These are phyloP conservation scores for Bedellia somnulentella DNA, from an alignment of 2,888 invertebrate species.

Conservation along the genomic window DNA sequence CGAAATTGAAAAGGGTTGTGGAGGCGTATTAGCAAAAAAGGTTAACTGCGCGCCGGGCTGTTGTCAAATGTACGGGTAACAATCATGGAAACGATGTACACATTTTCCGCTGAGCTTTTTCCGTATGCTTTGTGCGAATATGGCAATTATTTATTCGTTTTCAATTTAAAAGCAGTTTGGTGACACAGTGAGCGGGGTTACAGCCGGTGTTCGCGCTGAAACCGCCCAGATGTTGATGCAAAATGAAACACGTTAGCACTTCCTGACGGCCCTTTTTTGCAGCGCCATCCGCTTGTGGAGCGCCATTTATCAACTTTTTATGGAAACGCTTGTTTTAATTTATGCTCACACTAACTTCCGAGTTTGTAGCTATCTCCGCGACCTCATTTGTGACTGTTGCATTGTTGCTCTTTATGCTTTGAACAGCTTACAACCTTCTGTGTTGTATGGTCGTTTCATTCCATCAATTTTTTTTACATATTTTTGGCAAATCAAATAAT, in stretches of 20 bases:
- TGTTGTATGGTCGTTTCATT: conserved; percentile 1
- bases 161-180: conserved; percentile 7
- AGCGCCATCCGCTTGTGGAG: conserved; percentile 41
- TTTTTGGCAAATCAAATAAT: too few species aligned
- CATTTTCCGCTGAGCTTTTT: background rate
- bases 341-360: conserved; percentile 51
- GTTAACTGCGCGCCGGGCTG: too few species aligned
- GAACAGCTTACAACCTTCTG: conserved; percentile 11
- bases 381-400: conserved; percentile 44
- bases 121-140: background rate
- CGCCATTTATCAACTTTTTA: conserved; percentile 59
- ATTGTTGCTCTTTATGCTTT: conserved; percentile 33
- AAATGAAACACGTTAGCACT: conserved; percentile 55
- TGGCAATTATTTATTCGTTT: conserved; percentile 7
- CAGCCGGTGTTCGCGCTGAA: conserved; percentile 20
- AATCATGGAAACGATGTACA: too few species aligned
- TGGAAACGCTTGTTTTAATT: conserved; percentile 54
- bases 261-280: conserved; percentile 49
- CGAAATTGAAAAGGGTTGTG: too few species aligned
- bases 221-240: conserved; percentile 46
- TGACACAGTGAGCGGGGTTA: conserved; percentile 3
- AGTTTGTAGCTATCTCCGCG: conserved; percentile 37
- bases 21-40: too few species aligned
- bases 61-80: too few species aligned
- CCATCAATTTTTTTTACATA: conserved; percentile 2